These are phyloP conservation scores for Amphimedon queenslandica DNA, from an alignment of 37 sponge, comb jelly and placozoan genomes.

Conservation along the genomic window DNA sequence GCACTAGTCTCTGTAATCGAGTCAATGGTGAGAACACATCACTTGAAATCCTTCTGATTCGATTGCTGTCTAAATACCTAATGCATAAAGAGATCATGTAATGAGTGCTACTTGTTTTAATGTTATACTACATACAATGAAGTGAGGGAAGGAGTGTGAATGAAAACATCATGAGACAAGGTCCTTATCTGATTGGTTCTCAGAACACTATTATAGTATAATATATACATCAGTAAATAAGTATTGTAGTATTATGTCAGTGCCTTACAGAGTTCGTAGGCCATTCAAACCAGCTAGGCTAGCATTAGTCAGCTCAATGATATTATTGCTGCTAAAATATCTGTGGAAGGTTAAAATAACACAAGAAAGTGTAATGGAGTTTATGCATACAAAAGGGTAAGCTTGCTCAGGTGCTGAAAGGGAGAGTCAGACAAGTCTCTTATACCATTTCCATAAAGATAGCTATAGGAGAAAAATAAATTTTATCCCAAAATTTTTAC, in stretches of 20 bases:
- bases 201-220: background rate
- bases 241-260: too few relatives aligned
- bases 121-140: background rate
- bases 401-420: constrained; percentile 13
- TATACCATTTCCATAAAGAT: constrained; percentile 50
- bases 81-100: too few relatives aligned
- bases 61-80: background rate
- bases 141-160: background rate
- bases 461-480: constrained; percentile 14
- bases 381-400: constrained; percentile 33
- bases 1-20: background rate
- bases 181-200: too few relatives aligned
- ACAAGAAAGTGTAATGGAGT: background rate
- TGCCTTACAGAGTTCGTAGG: background rate
- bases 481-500: background rate
- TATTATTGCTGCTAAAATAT: constrained; percentile 13
- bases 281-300: background rate
- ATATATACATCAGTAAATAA: too few relatives aligned
- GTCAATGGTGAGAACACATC: background rate
- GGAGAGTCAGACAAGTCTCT: constrained; percentile 37
- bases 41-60: background rate
- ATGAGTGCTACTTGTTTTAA: background rate
- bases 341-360: too few relatives aligned
- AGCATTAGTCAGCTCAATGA: background rate
- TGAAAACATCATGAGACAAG: background rate